A percentile compares a stretch with the other conserved stretches of the same genome.
phyloP scores from a whole-genome alignment of 2,113 vertebrate species.

The Podarcis cretensis region DNA sequence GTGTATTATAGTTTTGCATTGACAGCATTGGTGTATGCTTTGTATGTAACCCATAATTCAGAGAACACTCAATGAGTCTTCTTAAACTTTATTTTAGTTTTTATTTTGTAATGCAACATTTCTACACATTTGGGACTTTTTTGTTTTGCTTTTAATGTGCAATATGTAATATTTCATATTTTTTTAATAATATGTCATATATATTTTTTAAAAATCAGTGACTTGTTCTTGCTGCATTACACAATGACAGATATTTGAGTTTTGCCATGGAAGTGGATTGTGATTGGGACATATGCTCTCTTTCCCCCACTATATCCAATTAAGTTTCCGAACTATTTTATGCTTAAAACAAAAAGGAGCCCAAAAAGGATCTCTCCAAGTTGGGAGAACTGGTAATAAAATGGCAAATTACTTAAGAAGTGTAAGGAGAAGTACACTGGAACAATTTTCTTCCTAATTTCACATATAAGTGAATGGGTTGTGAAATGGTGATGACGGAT shows the following conservation, averaged over 20 bases:
- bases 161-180: neutral
- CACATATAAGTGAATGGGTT: too few species aligned
- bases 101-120: neutral
- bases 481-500: too few species aligned
- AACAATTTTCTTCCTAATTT: too few species aligned
- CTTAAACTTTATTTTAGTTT: neutral
- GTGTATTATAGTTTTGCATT: neutral
- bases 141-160: neutral
- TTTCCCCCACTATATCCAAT: neutral
- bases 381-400: too few species aligned
- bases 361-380: too few species aligned
- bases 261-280: neutral
- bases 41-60: neutral
- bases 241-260: too few species aligned
- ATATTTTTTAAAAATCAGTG: neutral
- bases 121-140: neutral
- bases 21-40: neutral
- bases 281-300: too few species aligned
- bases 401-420: too few species aligned
- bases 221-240: neutral
- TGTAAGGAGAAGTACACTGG: too few species aligned
- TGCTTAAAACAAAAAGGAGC: too few species aligned
- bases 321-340: neutral
- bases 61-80: neutral
- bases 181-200: too few species aligned